Evolutionary conservation across 2,113 vertebrate genomes (phyloP).

Genomic region (Colossoma macropomum): DNA sequence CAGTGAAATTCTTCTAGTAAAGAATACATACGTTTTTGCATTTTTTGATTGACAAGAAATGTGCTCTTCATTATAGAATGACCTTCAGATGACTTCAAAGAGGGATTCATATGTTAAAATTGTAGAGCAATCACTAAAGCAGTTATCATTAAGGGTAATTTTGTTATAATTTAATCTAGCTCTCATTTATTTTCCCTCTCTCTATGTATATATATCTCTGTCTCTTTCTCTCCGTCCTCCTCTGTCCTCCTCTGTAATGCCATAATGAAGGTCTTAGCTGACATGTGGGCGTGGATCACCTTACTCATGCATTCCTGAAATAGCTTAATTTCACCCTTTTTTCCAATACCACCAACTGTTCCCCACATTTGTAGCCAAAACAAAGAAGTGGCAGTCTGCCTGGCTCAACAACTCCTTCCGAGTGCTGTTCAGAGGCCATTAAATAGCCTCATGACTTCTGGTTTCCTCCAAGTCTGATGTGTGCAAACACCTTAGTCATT

Average conservation of each 20-base stretch:
- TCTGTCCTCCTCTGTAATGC: slow-evolving; percentile 55
- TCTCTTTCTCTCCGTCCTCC: not conserved
- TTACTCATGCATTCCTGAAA: slow-evolving; percentile 62
- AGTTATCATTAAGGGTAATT: not conserved
- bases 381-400: slow-evolving; percentile 16
- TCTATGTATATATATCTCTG: not conserved
- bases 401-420: not conserved
- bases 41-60: not conserved
- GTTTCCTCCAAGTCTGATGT: not conserved
- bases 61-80: not conserved
- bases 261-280: slow-evolving; percentile 66
- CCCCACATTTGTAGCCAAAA: slow-evolving; percentile 49
- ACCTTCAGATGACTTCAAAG: not conserved
- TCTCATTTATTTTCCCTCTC: not conserved
- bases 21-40: not conserved
- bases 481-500: slow-evolving; percentile 1
- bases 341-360: slow-evolving; percentile 30
- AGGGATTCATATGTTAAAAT: not conserved
- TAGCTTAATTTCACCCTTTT: slow-evolving; percentile 57
- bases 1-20: not conserved
- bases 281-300: slow-evolving; percentile 64
- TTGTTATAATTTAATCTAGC: not conserved
- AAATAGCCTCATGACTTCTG: slow-evolving; percentile 1
- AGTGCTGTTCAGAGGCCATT: slow-evolving; percentile 2
- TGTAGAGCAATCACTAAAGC: slow-evolving; percentile 5